phyloP scores from a whole-genome alignment of 2,888 invertebrate genomes.

The Drosophila kokeensis region DNA sequence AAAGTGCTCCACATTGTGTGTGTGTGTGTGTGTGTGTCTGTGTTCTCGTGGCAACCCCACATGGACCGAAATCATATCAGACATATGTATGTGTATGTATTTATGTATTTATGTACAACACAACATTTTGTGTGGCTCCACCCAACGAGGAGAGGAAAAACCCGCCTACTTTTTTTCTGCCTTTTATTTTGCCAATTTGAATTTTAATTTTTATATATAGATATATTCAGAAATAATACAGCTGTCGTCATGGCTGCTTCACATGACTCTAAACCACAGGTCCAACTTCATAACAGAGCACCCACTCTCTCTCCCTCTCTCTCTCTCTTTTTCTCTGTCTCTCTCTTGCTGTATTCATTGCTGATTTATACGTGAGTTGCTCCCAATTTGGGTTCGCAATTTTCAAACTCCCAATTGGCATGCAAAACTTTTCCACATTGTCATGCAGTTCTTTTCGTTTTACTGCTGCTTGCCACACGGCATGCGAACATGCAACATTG shows the following conservation, averaged over 20 bases:
- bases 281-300: conserved; percentile 7
- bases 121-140: conserved; percentile 40
- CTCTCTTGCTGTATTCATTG: conserved; percentile 6
- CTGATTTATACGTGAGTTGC: conserved; percentile 32
- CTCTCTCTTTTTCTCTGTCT: background rate
- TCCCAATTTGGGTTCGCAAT: conserved; percentile 32
- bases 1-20: conserved; percentile 48
- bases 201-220: conserved; percentile 6
- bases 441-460: conserved; percentile 63
- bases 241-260: conserved; percentile 73
- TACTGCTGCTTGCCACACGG: conserved; percentile 29
- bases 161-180: conserved; percentile 4
- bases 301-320: background rate
- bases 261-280: conserved; percentile 53
- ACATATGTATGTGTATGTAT: conserved; percentile 1
- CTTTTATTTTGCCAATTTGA: conserved; percentile 31
- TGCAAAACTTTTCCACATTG: conserved; percentile 58
- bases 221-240: conserved; percentile 9
- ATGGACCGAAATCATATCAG: conserved; percentile 11
- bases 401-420: conserved; percentile 48
- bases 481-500: conserved; percentile 57
- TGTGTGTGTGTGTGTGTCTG: background rate
- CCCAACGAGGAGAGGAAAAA: conserved; percentile 32
- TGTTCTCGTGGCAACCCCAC: conserved; percentile 28
- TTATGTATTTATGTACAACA: background rate